phyloP scores from a whole-genome alignment of 2,888 invertebrate genomes.

The Microplitis deprimator region DNA sequence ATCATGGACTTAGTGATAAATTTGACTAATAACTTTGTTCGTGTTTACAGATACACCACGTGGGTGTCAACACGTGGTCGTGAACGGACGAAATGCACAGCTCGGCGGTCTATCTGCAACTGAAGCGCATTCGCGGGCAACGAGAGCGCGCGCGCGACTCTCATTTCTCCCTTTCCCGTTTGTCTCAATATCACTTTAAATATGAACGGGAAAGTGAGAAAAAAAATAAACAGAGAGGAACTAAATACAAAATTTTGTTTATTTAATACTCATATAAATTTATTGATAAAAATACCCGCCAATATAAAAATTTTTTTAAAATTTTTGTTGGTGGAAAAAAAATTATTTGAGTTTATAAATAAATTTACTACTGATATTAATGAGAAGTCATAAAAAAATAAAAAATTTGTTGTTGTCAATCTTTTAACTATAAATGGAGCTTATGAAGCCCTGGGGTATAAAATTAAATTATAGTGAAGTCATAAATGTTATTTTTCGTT shows the following conservation, averaged over 20 bases:
- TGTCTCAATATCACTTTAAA: background rate
- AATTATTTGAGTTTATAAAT: background rate
- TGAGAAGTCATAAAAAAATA: no score
- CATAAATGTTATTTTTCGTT: background rate
- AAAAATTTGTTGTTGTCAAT: no score
- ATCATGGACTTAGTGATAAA: no score
- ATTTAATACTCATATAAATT: background rate
- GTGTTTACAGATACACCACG: conserved; percentile 39
- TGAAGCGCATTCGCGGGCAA: conserved; percentile 50
- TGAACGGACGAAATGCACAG: conserved; percentile 59
- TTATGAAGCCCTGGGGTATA: no score
- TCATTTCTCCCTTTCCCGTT: conserved; percentile 37
- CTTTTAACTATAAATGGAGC: no score
- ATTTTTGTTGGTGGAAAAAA: background rate
- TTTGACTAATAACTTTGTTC: background rate
- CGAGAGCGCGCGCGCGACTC: conserved; percentile 33
- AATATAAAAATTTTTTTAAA: background rate
- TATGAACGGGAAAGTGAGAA: background rate
- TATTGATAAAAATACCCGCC: background rate
- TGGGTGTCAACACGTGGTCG: conserved; percentile 45
- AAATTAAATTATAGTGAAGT: no score
- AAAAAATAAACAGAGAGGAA: background rate
- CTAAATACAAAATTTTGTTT: background rate
- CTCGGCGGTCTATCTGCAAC: conserved; percentile 63
- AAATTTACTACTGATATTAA: no score